Base-by-base conservation (phyloP, 2,888 invertebrate species). In the Deilephila elpenor region DNA sequence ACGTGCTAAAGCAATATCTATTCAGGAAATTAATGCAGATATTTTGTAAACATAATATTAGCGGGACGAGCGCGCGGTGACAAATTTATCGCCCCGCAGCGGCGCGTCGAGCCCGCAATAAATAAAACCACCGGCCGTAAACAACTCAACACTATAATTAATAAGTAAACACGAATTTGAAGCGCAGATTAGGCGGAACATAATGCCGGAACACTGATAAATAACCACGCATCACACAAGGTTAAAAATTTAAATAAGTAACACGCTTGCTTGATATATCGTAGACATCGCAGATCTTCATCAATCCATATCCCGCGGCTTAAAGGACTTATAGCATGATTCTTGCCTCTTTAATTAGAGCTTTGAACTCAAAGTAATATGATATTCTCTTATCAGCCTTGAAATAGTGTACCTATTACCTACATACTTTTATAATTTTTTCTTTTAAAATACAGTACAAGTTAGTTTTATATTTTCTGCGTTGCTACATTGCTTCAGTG, bases 121-220 rank as follows among this genome's bases (percentile, higher is more conserved):
- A 82, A 79, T 79, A 77, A 81, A 79, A 78, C 70, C 53, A 71
- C 73, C 70, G 32, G 32, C 70, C 64, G 71, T 75, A 78, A 79
- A 78, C 75, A 80, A 78, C 75, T 77, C 80, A 82, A 82, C 78
- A 78, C 77, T 79, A 82, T 81, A 78, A 82, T 79, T 79, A 77
- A 75, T 80, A 61, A 75, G 29, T 56, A 73, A 72, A 67, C 59
- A 17, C 70, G 60, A 32, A 44, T 59, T 51, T 51, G 77, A 77
- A 72, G 67, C 67, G 72, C 71, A 71, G n/a, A 75, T 67, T 59
- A 44, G 25, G 14, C n/a, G 56, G 56, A 17, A 19, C 56, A 56
- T 56, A 17, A 56, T n/a, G n/a, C 19, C 56, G 56, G n/a, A 17
- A n/a, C 56, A 56, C 56, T 56, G 56, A n/a, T n/a, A n/a, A n/a